Evolutionary conservation across 1,140 invertebrate species (phyloP), one percentile per base, ranked within the genome.

Genomic region (Drosophila nannoptera): DNA sequence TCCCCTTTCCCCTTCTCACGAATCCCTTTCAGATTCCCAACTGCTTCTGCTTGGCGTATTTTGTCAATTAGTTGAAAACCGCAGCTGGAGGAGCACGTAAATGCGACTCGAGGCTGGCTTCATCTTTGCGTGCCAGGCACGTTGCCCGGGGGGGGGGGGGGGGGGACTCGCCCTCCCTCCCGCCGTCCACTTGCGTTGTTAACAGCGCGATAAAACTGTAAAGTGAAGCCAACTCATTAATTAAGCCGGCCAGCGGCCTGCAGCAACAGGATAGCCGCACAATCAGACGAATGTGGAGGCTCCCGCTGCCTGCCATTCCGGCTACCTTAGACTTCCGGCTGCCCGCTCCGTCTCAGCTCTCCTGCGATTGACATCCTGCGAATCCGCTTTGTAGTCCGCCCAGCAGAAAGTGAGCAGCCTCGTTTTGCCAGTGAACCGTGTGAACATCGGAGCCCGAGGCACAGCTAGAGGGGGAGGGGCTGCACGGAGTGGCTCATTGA

Each of bases 351-450:
- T 59, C 22, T 6, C n/a, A 14, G 11, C 53, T 55, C 16, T 55
- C 36, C 22, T 42, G 22, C 11, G 22, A 55, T 55, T 55, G 63
- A 50, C 54, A 66, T 35, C 42, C 50, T 54, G 32, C n/a, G 52
- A 14, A 69, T 11, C 8, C 32, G 50, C 53, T 69, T 64, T 69
- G 67, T 55, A 55, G 53, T 58, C 50, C 32, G 35, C 22, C 14
- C 35, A 65, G 22, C 48, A 33, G 35, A 59, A 70, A 70, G 61
- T 54, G 60, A 64, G 55, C 68, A 70, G 48, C 62, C 58, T 50
- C 60, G 32, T 71, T 81, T 82, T 70, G 73, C 66, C 71, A 68
- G 8, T 72, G 60, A 71, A 75, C 66, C 49, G 75, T 66, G 64
- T 66, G 52, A 82, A 42, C 69, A 73, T 53, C 45, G 52, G 40